Percentiles rank a stretch among this genome's conserved stretches.
Conservation (phyloP, 2,888 invertebrate species). For the Smittia aterrima region DNA sequence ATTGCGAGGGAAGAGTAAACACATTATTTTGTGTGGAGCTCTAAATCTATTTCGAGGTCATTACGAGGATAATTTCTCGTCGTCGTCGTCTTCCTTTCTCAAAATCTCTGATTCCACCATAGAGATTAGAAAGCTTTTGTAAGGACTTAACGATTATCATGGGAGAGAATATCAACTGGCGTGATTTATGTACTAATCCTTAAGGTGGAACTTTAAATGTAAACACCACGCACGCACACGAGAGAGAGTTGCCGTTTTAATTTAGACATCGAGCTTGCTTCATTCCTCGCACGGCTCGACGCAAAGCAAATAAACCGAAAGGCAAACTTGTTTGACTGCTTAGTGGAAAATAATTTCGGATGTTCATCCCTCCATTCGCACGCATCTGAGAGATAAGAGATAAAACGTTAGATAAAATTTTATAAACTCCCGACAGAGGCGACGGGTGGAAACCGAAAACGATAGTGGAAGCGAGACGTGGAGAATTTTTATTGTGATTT, state of each 20-base stretch:
- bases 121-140: not conserved
- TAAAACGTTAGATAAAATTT: constrained; percentile 2
- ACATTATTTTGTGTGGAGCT: not conserved
- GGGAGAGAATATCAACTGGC: not conserved
- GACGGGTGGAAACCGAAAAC: not conserved
- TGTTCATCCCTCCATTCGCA: not conserved
- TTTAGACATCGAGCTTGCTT: constrained; percentile 11
- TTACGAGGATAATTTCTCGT: not conserved
- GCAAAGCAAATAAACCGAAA: not conserved
- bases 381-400: not conserved
- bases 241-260: constrained; percentile 7
- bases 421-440: not conserved
- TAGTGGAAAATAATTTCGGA: not conserved
- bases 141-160: not conserved
- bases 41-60: not conserved
- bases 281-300: not conserved
- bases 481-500: constrained; percentile 27
- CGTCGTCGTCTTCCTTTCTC: not conserved
- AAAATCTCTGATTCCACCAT: not conserved
- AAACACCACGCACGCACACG: constrained; percentile 22
- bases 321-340: not conserved
- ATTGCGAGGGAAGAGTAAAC: not conserved
- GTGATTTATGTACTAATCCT: not conserved
- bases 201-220: not conserved
- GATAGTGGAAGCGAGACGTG: not conserved